These are phyloP conservation scores for Callaeas wilsoni DNA, from an alignment of 2,113 vertebrate species.

Conservation along the genomic window DNA sequence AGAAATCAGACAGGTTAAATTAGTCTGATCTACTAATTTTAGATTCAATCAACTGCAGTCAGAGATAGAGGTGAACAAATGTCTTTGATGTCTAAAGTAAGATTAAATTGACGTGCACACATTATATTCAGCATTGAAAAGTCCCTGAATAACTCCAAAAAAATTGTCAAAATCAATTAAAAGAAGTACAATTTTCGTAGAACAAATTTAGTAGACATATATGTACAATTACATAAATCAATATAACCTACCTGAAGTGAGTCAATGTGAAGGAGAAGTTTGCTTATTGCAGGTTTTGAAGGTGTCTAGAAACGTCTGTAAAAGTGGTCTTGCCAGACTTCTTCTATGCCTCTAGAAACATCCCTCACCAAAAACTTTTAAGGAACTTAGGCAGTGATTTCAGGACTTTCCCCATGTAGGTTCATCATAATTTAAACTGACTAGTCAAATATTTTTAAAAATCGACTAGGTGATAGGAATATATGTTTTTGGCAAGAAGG, in stretches of 20 bases:
- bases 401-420: not conserved
- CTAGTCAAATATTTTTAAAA: not conserved
- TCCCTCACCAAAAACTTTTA: not conserved
- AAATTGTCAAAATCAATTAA: not conserved
- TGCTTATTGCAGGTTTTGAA: not conserved
- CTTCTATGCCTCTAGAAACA: not conserved
- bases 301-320: not conserved
- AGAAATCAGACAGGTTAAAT: not conserved
- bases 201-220: not conserved
- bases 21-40: not conserved
- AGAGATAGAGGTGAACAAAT: not conserved
- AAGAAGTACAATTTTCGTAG: not conserved
- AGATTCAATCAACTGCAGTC: not conserved
- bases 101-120: not conserved
- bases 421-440: not conserved
- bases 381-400: not conserved
- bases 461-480: not conserved
- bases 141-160: not conserved
- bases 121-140: not conserved
- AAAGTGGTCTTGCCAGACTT: not conserved
- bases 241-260: not conserved
- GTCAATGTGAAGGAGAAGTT: not conserved
- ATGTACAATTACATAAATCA: not conserved
- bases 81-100: not conserved
- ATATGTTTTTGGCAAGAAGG: not conserved